Conservation (phyloP, 2,113 vertebrate genomes). For the Crotalus horridus region DNA sequence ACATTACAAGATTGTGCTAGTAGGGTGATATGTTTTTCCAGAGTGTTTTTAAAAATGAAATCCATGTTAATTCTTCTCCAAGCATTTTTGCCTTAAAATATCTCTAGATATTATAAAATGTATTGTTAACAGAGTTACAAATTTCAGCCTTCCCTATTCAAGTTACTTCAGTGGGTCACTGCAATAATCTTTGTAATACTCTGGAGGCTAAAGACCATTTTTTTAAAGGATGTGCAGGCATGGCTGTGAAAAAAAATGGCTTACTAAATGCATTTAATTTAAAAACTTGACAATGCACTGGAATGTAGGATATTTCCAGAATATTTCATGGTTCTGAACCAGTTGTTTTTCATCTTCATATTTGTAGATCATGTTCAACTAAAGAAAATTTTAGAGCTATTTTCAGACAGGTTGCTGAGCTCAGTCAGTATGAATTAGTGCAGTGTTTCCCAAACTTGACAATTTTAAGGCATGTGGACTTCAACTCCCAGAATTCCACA, state of each 20-base stretch:
- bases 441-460: no score
- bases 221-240: background rate
- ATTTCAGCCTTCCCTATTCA: background rate
- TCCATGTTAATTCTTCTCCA: background rate
- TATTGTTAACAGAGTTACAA: background rate
- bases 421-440: background rate
- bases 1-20: background rate
- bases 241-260: background rate
- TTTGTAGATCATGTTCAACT: background rate
- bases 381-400: background rate
- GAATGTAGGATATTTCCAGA: background rate
- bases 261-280: background rate
- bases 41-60: background rate
- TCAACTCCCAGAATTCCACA: no score
- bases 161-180: background rate
- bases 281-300: background rate
- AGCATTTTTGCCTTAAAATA: background rate
- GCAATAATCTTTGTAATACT: background rate
- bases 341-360: conserved; percentile 18
- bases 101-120: background rate
- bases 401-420: conserved; percentile 26
- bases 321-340: conserved; percentile 26
- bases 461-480: no score
- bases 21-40: background rate
- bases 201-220: background rate